These are phyloP conservation scores for Prochilodus magdalenae DNA, from an alignment of 2,113 vertebrate genomes.

Conservation along the genomic window DNA sequence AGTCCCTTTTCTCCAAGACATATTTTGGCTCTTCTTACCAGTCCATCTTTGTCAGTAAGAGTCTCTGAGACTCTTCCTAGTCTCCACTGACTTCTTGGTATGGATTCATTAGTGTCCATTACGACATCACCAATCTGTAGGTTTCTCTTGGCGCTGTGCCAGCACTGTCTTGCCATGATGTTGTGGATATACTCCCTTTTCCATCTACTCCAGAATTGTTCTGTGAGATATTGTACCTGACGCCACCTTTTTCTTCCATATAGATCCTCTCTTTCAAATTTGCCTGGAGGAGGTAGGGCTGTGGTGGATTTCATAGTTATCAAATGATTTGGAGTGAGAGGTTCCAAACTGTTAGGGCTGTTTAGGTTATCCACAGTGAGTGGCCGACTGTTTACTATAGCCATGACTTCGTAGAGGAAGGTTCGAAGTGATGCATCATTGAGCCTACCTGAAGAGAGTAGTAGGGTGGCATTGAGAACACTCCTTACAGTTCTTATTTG, in stretches of 20 bases:
- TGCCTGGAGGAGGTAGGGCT: conserved; percentile 20
- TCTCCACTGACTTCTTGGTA: no score
- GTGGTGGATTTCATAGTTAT: conserved; percentile 28
- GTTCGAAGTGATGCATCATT: conserved; percentile 12
- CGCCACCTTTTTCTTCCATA: conserved; percentile 1
- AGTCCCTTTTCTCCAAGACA: no score
- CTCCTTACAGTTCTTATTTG: conserved; percentile 44
- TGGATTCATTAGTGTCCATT: no score
- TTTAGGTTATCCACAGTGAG: conserved; percentile 31
- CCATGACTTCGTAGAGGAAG: conserved; percentile 32
- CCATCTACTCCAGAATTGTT: no score
- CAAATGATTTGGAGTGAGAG: conserved; percentile 41
- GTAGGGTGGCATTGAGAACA: conserved; percentile 13
- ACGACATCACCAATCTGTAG: no score
- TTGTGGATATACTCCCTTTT: no score
- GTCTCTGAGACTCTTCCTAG: no score
- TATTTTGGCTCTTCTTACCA: no score
- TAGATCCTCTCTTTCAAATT: background rate
- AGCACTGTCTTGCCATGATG: no score
- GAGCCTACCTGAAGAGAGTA: conserved; percentile 6
- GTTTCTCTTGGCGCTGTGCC: no score
- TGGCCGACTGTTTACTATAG: conserved; percentile 23
- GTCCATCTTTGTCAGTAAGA: no score
- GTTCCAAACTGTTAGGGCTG: conserved; percentile 19
- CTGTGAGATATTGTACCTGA: conserved; percentile 16